Evolutionary conservation across 1,140 invertebrate genomes (phyloP), one percentile per base, ranked within the genome.

Genomic region (Caerostris darwini): DNA sequence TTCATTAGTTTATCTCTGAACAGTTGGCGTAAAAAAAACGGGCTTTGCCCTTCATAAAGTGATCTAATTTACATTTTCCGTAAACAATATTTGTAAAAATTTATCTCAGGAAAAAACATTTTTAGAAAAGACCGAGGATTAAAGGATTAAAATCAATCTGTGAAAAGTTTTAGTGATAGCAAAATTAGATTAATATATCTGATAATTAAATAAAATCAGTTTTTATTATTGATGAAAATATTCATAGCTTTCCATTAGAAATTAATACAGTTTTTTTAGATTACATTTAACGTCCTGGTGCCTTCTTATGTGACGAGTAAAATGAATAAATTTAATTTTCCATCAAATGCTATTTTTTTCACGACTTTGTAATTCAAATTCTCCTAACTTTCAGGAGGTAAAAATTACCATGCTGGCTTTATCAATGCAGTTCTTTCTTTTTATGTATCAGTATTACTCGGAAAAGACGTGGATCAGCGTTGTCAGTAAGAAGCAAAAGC

Each of bases 101-200:
- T 87, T 50, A 58, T n/a, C 14, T 17, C 7, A 17, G 4, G 58
- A 83, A 93, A 93, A 93, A 69, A 87, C 83, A n/a, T 69, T 87
- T 82, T 61, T 82, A 82, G 69, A 77, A 77, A 81, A 93, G 67
- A 57, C 64, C 50, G 58, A 87, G 92, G 92, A 93, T 93, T 93
- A 93, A 93, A 87, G 92, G 92, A 93, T 93, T 93, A 93, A 86
- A 87, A 93, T 58, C 83, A 93, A 87, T 93, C 59, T 93, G 61
- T 54, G 92, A 71, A 93, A 86, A 93, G 81, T 87, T 93, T 93
- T 93, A 17, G 53, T 86, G 53, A 71, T 93, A 69, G 53, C 61
- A 58, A 87, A 87, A 93, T 93, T 93, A 93, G 64, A 93, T 93
- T 93, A 93, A 93, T 93, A 67, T 87, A 71, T 87, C 92, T 69